Evolutionary conservation across 2,797 vertebrate species (phyloP).

Genomic region (Acanthurus tractus): DNA sequence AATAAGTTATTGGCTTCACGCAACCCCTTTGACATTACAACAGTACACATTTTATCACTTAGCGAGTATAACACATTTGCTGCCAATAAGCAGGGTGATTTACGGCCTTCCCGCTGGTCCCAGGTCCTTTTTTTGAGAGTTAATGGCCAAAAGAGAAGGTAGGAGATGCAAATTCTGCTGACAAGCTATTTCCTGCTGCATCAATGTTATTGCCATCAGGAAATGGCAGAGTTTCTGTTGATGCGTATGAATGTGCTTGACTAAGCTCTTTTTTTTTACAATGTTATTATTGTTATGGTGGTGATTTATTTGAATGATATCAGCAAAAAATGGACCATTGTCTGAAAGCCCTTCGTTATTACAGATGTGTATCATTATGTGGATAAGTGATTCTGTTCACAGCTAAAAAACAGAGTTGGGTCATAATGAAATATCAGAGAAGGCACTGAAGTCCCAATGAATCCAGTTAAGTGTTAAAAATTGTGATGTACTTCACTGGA

Average conservation of each 20-base stretch:
- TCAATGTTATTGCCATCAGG: conserved; percentile 52
- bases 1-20: conserved; percentile 1
- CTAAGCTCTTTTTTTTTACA: conserved; percentile 42
- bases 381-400: conserved; percentile 15
- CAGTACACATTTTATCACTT: conserved; percentile 7
- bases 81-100: conserved; percentile 41
- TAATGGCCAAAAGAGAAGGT: conserved; percentile 35
- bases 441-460: not conserved
- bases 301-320: conserved; percentile 41
- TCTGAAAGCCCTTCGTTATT: conserved; percentile 23
- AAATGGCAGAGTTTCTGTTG: conserved; percentile 47
- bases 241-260: conserved; percentile 49
- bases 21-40: not conserved
- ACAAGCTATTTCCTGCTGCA: conserved; percentile 39
- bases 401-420: not conserved
- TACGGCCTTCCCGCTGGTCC: conserved; percentile 10
- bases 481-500: not conserved
- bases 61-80: conserved; percentile 20
- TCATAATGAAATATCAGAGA: conserved; percentile 20
- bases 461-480: not conserved
- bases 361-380: conserved; percentile 19
- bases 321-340: conserved; percentile 25
- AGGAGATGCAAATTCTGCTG: conserved; percentile 54
- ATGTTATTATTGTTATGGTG: conserved; percentile 42
- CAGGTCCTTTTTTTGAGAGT: conserved; percentile 36